Base-by-base conservation (phyloP, 2,888 invertebrate genomes). In the Neoascia interrupta region DNA sequence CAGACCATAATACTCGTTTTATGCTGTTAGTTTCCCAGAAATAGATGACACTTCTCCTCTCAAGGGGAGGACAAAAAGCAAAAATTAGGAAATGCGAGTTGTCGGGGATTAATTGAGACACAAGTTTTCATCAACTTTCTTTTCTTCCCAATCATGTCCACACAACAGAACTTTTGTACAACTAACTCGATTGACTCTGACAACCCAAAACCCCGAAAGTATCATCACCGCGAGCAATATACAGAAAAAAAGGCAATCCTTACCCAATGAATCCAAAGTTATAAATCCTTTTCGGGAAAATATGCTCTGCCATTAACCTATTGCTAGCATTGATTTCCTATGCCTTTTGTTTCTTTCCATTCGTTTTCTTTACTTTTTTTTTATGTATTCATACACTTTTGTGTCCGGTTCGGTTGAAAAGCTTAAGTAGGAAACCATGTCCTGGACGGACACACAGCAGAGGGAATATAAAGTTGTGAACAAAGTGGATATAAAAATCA, bases 371-470 rank as follows among this genome's bases (percentile, higher is more conserved):
- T 13, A 5, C 10, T 56, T 41, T 19, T 13, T 36, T 60, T 37
- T 64, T 31, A 13, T 45, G 45, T 53, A 36, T 73, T 68, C 63
- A 58, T 63, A 63, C 56, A 21, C 39, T 70, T 51, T 58, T 58
- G 49, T 41, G 26, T 51, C 39, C 34, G 69, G 61, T 51, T 64
- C 19, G 76, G 76, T 76, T 47, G 72, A 60, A 60, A 72, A 76
- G 72, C 72, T 76, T 76, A 76, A 76, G 76, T 76, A 76, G 64
- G 72, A 76, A 76, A 72, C 72, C 76, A 72, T 76, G 76, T 76
- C 72, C 64, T 47, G 28, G 53, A 58, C 58, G 63, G 58, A 58
- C 75, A 76, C 47, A 72, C 58, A 37, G 63, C 16, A 76, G 39
- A 63, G 37, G 36, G 39, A 66, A 70, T 64, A 76, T 60, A 76